Evolutionary conservation across 2,113 vertebrate species (phyloP), one percentile per base, ranked within the genome.

Genomic region (Brachyistius frenatus): DNA sequence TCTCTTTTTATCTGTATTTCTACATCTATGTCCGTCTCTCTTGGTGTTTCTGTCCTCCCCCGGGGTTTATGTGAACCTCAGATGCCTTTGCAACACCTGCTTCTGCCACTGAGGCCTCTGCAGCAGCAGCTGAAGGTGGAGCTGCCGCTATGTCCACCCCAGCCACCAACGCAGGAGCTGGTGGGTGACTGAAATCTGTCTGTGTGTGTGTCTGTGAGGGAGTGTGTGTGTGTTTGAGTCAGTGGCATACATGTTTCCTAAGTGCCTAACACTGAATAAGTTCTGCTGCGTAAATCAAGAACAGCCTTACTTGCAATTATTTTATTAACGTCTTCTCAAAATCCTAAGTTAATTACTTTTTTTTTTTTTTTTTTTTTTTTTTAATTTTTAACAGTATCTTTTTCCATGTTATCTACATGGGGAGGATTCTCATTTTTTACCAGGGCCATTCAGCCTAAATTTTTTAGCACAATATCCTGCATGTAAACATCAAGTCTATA

Each of bases 41-140:
- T 63, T 89, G 92, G 86, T 65, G 0, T 49, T 79, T 79, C 73
- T 61, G 1, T 79, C 85, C 2, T 81, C 82, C 65, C 32, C 57
- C 61, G 83, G 94, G 94, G 90, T 75, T 83, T 64, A 11, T 37
- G 41, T 76, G 73, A 85, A 90, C 92, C 92, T 94, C 95, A 99
- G 98, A 97, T 91, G 94, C 96, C 92, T 98, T 99, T 93, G 94
- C 97, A 90, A 93, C 96, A 93, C 95, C 97, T 93, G 95, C 95
- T 81, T 94, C 97, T 94, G 94, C 96, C 70, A 90, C 94, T 86
- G 98, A 98, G 91, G 92, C 96, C 92, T 90, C 97, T 87, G 92
- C 96, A 88, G 88, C 95, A 85, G 88, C 95, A 88, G 69, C 87
- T 60, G 97, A 98, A 87, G 96, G 97, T 78, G 97, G 95, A 55